Base-by-base conservation (phyloP, 2,797 vertebrate species). In the Lagodon rhomboides region DNA sequence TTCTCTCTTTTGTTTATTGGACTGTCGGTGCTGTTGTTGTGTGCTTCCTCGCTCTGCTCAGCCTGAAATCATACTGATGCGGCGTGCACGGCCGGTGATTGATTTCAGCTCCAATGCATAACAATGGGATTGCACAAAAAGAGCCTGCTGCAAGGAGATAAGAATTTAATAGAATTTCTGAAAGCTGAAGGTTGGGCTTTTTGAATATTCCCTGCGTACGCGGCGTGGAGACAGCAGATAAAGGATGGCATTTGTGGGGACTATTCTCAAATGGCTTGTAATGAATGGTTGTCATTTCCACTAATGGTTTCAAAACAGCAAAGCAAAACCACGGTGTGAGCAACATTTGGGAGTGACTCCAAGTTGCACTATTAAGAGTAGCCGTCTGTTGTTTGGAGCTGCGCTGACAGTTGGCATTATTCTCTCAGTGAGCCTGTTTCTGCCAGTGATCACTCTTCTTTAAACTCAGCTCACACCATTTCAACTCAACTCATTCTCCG, bases 141-240 rank as follows among this genome's bases (percentile, higher is more conserved):
- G 92, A 94, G 97, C 93, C 98, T 99, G 98, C 95, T 95, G 96
- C 94, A 95, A 92, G 95, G 94, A 94, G 97, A 98, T 98, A 99
- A 98, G 97, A 95, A 95, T 97, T 97, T 96, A 97, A 97, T 97
- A 98, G 97, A 97, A 98, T 97, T 96, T 96, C 95, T 96, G 95
- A 97, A 97, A 96, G 96, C 96, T 95, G 94, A 95, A 97, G 96
- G 95, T 97, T 96, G 91, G 93, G 96, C 96, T 96, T 96, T 96
- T 96, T 96, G 95, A 97, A 97, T 96, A 96, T 97, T 96, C 96
- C 95, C 94, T 87, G 94, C 93, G 93, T 95, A 89, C 92, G 60
- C 91, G 87, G 96, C 89, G 89, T 96, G 97, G 95, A 95, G 96
- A 94, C 94, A 94, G 93, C 92, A 97, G 96, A 97, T 96, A 97